These are phyloP conservation scores for Casuarius casuarius DNA, from an alignment of 2,113 vertebrate species.

Conservation along the genomic window DNA sequence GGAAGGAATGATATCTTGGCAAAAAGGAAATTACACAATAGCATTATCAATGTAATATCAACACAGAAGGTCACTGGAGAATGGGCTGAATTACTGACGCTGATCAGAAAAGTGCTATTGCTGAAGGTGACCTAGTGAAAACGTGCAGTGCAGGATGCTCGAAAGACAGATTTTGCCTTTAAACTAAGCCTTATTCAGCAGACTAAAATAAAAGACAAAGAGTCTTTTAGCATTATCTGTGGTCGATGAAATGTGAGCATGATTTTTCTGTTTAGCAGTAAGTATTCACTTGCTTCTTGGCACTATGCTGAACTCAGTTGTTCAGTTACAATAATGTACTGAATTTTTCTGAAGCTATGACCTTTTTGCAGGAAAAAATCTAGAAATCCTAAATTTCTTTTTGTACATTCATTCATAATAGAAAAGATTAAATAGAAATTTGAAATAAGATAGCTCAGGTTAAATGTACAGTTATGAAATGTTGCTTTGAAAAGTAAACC, in stretches of 20 bases:
- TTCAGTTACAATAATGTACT: background rate
- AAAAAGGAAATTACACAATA: background rate
- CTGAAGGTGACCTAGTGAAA: background rate
- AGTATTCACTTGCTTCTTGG: background rate
- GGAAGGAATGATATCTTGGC: background rate
- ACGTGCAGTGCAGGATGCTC: background rate
- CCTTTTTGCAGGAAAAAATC: background rate
- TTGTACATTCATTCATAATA: background rate
- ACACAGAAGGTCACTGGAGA: background rate
- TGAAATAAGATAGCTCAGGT: background rate
- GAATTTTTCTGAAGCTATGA: background rate
- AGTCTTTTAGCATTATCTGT: background rate
- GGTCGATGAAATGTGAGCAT: background rate
- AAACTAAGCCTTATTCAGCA: background rate
- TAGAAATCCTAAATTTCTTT: background rate
- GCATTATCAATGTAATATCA: background rate
- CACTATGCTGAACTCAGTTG: background rate
- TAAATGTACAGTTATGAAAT: background rate
- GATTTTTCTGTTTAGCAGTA: background rate
- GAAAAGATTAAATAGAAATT: background rate
- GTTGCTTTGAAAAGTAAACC: background rate
- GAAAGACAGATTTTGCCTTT: background rate
- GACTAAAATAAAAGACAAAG: background rate
- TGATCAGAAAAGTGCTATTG: background rate
- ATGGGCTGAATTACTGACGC: background rate